These are phyloP conservation scores for Zosterops pallidus DNA, from an alignment of 2,113 vertebrate species.

Conservation along the genomic window DNA sequence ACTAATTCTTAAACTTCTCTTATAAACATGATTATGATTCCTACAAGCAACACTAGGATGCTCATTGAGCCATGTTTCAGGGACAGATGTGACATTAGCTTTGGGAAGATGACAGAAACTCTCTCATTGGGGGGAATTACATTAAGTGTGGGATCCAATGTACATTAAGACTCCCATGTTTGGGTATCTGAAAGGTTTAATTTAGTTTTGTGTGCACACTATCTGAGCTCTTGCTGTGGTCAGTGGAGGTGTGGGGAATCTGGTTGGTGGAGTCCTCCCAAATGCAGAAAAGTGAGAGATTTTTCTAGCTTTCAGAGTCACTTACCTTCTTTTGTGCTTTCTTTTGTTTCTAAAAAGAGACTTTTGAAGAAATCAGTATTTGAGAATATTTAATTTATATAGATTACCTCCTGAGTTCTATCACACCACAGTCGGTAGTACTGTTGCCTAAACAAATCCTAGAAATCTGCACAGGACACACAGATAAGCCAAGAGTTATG, in stretches of 20 bases:
- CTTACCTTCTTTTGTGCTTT: background rate
- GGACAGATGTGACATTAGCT: background rate
- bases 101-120: background rate
- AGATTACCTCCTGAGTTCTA: background rate
- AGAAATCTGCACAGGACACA: background rate
- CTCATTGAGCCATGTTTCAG: background rate
- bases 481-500: background rate
- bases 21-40: background rate
- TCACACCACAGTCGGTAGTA: background rate
- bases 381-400: background rate
- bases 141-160: background rate
- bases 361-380: background rate
- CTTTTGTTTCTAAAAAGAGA: background rate
- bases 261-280: background rate
- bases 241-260: background rate
- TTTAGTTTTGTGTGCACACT: background rate
- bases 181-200: background rate
- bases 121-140: background rate
- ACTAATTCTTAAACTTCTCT: background rate
- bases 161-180: background rate
- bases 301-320: background rate
- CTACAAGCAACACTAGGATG: background rate
- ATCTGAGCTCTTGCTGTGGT: background rate
- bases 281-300: background rate
- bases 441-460: background rate